Evolutionary conservation across 2,113 vertebrate genomes (phyloP).

Genomic region (Mesitornis unicolor): DNA sequence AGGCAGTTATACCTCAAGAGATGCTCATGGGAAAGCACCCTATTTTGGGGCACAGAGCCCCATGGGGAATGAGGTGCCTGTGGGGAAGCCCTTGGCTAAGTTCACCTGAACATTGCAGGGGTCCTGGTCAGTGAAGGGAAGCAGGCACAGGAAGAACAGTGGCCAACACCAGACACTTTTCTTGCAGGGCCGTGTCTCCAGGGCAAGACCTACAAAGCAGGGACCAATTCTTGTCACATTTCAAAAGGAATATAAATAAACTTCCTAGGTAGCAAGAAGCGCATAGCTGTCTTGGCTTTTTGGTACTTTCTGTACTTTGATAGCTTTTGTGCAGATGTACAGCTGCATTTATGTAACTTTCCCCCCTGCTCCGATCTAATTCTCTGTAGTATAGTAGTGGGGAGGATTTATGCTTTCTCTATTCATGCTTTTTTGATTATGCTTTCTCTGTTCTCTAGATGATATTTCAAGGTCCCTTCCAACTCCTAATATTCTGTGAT

Average conservation of each 20-base stretch:
- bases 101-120: not conserved
- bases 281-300: not conserved
- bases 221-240: not conserved
- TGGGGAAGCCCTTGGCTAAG: not conserved
- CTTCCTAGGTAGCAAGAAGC: not conserved
- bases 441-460: not conserved
- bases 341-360: not conserved
- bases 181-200: not conserved
- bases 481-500: too few species aligned
- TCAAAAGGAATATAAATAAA: not conserved
- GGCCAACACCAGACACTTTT: not conserved
- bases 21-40: not conserved
- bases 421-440: not conserved
- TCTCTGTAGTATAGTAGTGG: not conserved
- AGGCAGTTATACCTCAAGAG: not conserved
- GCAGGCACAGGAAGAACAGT: not conserved
- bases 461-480: too few species aligned
- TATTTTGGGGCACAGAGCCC: not conserved
- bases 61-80: not conserved
- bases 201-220: not conserved
- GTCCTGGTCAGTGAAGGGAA: not conserved
- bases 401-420: not conserved
- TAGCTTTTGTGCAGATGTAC: not conserved
- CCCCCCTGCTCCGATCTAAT: accelerated
- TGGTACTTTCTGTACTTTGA: not conserved